Base-by-base conservation (phyloP, 2,888 invertebrate species). In the Meliscaeva auricollis region DNA sequence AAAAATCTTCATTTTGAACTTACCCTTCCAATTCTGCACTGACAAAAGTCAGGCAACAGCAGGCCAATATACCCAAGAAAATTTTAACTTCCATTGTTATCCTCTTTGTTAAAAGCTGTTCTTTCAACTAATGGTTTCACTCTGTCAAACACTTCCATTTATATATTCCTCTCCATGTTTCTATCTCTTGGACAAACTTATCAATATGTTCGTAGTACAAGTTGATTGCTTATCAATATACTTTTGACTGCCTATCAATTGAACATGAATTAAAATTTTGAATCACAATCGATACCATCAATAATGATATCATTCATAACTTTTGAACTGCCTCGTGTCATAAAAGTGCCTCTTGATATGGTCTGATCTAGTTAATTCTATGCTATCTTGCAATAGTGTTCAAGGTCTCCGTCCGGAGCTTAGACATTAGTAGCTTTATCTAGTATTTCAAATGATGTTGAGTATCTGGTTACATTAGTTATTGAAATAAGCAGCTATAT, bases 1-100 rank as follows among this genome's bases (percentile, higher is more conserved):
- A n/a, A n/a, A n/a, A n/a, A n/a, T n/a, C n/a, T n/a, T n/a, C n/a
- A n/a, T n/a, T n/a, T n/a, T n/a, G 9, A 75, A 26, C 80, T 81
- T 22, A 85, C 85, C 85, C 81, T 38, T 81, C 85, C 15, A 81
- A 69, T n/a, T 85, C 85, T 1, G 81, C 85, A 44, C 77, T 85
- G 50, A 69, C 85, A 13, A 85, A 22, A 2, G 85, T 76, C 8
- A 85, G 56, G 20, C 81, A 30, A 17, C 76, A 85, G 8, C 76
- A 85, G 15, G 76, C 68, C 3, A 85, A 30, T 2, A 85, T 9
- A 9, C 73, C 85, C 7, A 76, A 41, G 15, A 77, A 69, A 15
- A 73, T 5, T 15, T 64, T 81, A 8, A 77, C 44, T 64, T 62
- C 32, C 85, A 85, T 85, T 20, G 17, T 56, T 35, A 62, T 48